These are phyloP conservation scores for Xylota sylvarum DNA, from an alignment of 2,888 invertebrate species.

Conservation along the genomic window DNA sequence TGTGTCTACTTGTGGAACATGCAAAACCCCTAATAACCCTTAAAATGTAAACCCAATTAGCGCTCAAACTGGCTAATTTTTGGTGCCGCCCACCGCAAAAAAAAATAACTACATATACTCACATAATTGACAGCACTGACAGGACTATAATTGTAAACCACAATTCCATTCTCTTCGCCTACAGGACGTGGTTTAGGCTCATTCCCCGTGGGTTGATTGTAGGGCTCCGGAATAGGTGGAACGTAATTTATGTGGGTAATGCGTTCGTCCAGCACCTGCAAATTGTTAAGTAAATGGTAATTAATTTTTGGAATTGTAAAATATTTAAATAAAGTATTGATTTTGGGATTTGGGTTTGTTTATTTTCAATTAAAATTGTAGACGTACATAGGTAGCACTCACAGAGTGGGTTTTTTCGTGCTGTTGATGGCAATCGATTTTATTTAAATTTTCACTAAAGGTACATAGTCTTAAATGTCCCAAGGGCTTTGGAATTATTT, in stretches of 20 bases:
- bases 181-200: constrained; percentile 94
- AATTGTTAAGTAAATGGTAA: constrained; percentile 68
- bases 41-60: constrained; percentile 70
- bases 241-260: constrained; percentile 91
- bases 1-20: constrained; percentile 3
- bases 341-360: neutral
- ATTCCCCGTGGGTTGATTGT: constrained; percentile 91
- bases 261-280: constrained; percentile 92
- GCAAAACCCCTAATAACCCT: constrained; percentile 45
- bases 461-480: neutral
- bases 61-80: constrained; percentile 34
- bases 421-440: neutral
- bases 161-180: constrained; percentile 93
- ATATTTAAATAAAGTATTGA: constrained; percentile 25
- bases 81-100: neutral
- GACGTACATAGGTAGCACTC: too few species aligned
- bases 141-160: constrained; percentile 94
- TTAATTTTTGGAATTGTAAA: constrained; percentile 31
- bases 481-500: too few species aligned
- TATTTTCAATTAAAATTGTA: neutral
- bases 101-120: constrained; percentile 83
- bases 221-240: constrained; percentile 91
- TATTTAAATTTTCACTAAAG: neutral
- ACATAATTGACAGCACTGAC: constrained; percentile 95
- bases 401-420: too few species aligned